Percentiles rank a stretch among this genome's conserved stretches.
phyloP scores from a whole-genome alignment of 2,888 invertebrate species.

The Ischnura elegans region DNA sequence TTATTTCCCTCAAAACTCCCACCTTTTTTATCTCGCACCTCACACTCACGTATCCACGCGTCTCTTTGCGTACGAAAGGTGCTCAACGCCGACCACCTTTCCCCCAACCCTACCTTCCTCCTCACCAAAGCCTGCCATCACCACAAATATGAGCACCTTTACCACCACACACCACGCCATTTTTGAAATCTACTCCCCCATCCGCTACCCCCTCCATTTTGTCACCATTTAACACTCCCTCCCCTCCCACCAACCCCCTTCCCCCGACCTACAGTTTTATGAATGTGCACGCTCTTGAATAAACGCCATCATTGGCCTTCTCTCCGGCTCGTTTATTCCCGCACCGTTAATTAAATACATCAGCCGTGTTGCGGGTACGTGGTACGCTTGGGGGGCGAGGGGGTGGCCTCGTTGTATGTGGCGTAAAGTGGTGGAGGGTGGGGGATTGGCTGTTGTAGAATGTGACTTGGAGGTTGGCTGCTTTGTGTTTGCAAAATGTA shows the following conservation, averaged over 20 bases:
- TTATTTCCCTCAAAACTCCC: too few species aligned
- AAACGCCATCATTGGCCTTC: constrained; percentile 52
- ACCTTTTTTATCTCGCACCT: constrained; percentile 52
- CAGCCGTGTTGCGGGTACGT: neutral
- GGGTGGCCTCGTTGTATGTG: too few species aligned
- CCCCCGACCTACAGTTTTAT: constrained; percentile 56
- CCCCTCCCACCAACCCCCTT: too few species aligned
- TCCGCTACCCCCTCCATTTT: neutral
- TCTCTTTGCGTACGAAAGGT: neutral
- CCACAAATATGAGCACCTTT: too few species aligned
- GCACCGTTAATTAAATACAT: constrained; percentile 66
- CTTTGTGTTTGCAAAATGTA: too few species aligned
- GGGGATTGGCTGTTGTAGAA: too few species aligned
- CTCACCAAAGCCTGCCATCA: too few species aligned
- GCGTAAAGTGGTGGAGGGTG: too few species aligned
- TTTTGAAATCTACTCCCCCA: neutral
- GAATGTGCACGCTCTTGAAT: constrained; percentile 63
- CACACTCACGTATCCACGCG: constrained; percentile 30
- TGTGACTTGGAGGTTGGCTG: too few species aligned
- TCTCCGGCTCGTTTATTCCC: constrained; percentile 43
- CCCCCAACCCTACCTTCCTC: neutral
- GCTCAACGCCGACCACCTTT: too few species aligned
- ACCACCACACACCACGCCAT: neutral
- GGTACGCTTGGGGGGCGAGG: neutral
- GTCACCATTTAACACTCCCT: neutral